Base-by-base conservation (phyloP, 2,113 vertebrate species). In the Gambusia affinis region DNA sequence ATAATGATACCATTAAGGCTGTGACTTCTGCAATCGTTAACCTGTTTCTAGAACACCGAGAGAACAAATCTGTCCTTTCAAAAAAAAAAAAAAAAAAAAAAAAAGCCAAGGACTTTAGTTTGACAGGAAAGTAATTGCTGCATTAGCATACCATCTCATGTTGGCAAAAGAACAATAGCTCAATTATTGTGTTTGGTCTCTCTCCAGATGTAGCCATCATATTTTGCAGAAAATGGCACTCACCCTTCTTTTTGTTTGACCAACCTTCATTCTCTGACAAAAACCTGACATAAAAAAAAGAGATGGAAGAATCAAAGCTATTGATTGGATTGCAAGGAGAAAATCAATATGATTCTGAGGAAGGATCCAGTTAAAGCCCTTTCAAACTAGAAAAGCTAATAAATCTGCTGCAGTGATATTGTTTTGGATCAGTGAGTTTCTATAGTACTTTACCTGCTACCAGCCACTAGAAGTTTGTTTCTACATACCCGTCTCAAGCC, bases 71-170 rank as follows among this genome's bases (percentile, higher is more conserved):
- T 68, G 79, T 71, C 84, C 86, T 84, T 86, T 72, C 7, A 76
- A 70, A 73, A 37, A 37, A 37, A 37, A 37, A 27, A 35, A 37
- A 37, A 37, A 37, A 27, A 35, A 8, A 37, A 35, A 2, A 37
- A 42, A 42, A 77, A 60, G 30, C 76, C 12, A 76, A 82, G 80
- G 35, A 81, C 82, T 81, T 73, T 54, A 79, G 70, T 71, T 75
- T 81, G 81, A 87, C 84, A 85, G 65, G 54, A 82, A 82, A 81
- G 78, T 80, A 83, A 86, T 75, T 80, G 60, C 27, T 76, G 30
- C 73, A 84, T 87, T 85, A 87, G 73, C 80, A 77, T 81, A 74
- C 70, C 73, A 83, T 87, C 82, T 84, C 61, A 57, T 64, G 54
- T 80, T 86, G 84, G 73, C 87, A 83, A 28, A 3, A 64, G 82